A percentile compares a stretch with the other conserved stretches of the same genome.
Conservation (phyloP, 64 coral and sea anemone genomes). For the Pocillopora damicornis region DNA sequence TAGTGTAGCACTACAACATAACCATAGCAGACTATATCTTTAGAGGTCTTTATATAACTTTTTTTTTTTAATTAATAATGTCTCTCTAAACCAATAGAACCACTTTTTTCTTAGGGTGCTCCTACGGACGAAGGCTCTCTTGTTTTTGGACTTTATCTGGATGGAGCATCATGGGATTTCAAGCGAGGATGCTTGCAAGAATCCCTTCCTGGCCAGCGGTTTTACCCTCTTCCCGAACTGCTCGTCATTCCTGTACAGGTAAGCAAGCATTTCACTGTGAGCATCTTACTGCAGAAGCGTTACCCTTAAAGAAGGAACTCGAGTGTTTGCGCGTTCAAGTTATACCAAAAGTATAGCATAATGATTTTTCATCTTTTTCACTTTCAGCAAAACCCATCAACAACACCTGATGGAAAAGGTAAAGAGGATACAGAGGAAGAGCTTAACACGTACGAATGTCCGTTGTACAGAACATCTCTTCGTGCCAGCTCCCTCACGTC, state of each 20-base stretch:
- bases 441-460: constrained; percentile 72
- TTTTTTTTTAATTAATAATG: too few relatives aligned
- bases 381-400: constrained; percentile 17
- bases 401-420: constrained; percentile 14
- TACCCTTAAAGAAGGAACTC: background rate
- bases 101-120: constrained; percentile 34
- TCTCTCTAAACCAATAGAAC: too few relatives aligned
- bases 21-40: too few relatives aligned
- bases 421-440: constrained; percentile 54
- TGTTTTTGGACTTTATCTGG: constrained; percentile 93
- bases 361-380: background rate
- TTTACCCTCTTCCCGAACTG: constrained; percentile 72
- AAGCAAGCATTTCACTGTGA: background rate
- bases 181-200: constrained; percentile 49
- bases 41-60: too few relatives aligned
- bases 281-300: background rate
- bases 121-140: constrained; percentile 56
- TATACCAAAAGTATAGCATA: background rate
- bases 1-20: too few relatives aligned
- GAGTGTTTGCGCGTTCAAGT: background rate
- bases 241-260: constrained; percentile 65
- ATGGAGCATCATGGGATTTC: constrained; percentile 85
- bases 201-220: constrained; percentile 57
- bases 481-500: constrained; percentile 84
- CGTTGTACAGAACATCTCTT: constrained; percentile 86